Conservation (phyloP, 2,797 vertebrate species). For the Eulemur rubriventer region DNA sequence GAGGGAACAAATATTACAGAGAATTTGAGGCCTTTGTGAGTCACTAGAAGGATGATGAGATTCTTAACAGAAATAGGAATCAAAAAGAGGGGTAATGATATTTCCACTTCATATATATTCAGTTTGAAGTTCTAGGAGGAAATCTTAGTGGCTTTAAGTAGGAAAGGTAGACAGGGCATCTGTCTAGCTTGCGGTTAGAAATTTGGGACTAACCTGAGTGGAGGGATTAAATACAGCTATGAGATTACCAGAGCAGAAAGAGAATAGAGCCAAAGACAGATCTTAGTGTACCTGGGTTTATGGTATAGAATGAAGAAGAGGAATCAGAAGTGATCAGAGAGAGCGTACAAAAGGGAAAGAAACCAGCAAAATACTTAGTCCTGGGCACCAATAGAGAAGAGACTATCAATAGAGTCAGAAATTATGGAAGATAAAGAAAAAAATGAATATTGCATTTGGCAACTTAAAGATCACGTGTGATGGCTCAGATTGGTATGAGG, state of each 20-base stretch:
- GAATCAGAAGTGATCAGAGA: neutral
- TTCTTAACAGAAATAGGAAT: slow-evolving; percentile 10
- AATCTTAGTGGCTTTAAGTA: neutral
- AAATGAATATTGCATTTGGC: neutral
- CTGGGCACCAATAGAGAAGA: neutral
- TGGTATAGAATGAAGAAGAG: neutral
- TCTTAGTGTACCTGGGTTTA: neutral
- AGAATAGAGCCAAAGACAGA: neutral
- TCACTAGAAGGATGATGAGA: neutral
- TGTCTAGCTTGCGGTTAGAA: neutral
- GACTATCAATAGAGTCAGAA: neutral
- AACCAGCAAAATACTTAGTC: neutral
- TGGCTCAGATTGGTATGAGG: neutral
- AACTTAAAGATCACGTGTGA: neutral
- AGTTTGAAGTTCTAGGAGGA: slow-evolving; percentile 28
- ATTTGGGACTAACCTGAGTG: neutral
- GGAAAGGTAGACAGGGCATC: neutral
- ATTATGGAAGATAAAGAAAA: neutral
- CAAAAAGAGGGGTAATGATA: neutral
- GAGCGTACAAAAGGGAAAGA: neutral
- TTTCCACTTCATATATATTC: neutral
- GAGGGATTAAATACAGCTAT: neutral
- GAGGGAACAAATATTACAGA: neutral
- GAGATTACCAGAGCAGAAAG: neutral
- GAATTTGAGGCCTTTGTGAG: neutral